Evolutionary conservation across 35 echinoderm and acorn worm species (phyloP), one percentile per base, ranked within the genome.

Genomic region (Holothuria glaberrima): DNA sequence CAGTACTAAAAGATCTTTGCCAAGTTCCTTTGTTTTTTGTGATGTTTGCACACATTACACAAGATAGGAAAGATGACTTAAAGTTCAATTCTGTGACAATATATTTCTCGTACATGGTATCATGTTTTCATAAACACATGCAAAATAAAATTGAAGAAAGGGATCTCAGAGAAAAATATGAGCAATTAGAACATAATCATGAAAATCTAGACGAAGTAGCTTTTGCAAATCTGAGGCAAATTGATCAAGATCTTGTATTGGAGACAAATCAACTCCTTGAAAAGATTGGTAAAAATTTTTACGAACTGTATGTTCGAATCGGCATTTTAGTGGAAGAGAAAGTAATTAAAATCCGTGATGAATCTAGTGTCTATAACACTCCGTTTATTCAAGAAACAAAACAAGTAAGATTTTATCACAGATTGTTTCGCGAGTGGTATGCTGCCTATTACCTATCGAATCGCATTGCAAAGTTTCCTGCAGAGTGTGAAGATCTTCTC

Each of bases 361-460:
- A n/a, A 36, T 4, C 14, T 16, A 0, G 31, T 35, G 30, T 17
- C 0, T 9, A 0, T 35, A 54, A 54, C 3, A 17, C 10, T 54
- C 50, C 5, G 1, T 54, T 54, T 17, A 54, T 54, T 54, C 5
- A 14, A 17, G 50, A 18, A 4, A 20, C 36, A 5, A 10, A 7
- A 9, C 30, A 34, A 36, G 69, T 73, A 2, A 5, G 69, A 36
- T 73, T 73, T 35, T 73, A 73, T 18, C 69, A 73, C 28, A 73
- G 18, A 34, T 20, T 73, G 21, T 73, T 73, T 30, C 69, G 36
- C 5, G 69, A 73, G 21, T 73, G 69, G 69, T 73, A 73, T 73
- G 69, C 26, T 5, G 50, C 50, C 1, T 17, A 54, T 14, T 17
- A 54, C 13, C 0, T 54, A 34, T 73, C 69, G 9, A 34, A 31